Conservation (phyloP, 2,888 invertebrate genomes). For the Neoscelio sp. region DNA sequence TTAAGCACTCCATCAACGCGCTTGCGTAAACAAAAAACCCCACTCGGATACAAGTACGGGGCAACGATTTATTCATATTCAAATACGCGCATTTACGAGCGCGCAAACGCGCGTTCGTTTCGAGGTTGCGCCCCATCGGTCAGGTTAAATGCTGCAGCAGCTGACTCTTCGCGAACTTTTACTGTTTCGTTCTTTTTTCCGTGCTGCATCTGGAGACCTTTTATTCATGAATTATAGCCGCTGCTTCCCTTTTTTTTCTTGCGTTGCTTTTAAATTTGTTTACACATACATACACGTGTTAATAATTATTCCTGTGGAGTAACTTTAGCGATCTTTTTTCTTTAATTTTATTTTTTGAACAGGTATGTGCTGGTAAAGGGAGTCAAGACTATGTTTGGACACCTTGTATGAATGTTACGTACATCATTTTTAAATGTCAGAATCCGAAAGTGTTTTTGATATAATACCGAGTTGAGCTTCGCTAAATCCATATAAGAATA, state of each 20-base stretch:
- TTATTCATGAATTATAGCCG: conserved; percentile 73
- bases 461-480: too few relatives aligned
- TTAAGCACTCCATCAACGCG: conserved; percentile 82
- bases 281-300: conserved; percentile 14
- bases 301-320: conserved; percentile 8
- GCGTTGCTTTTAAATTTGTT: conserved; percentile 16
- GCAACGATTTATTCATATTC: conserved; percentile 82
- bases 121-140: conserved; percentile 67
- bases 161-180: conserved; percentile 64
- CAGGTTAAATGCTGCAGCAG: conserved; percentile 72
- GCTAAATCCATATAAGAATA: too few relatives aligned
- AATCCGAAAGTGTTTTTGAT: too few relatives aligned
- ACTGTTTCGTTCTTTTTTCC: conserved; percentile 63
- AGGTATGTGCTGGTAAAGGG: too few relatives aligned
- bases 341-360: too few relatives aligned
- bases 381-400: too few relatives aligned
- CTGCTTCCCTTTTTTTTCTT: conserved; percentile 66
- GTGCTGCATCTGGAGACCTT: conserved; percentile 53
- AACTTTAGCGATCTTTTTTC: too few relatives aligned
- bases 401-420: too few relatives aligned
- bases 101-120: conserved; percentile 69
- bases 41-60: conserved; percentile 68
- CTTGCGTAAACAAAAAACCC: conserved; percentile 81
- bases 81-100: conserved; percentile 80
- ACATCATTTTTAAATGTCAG: too few relatives aligned